These are phyloP conservation scores for Calypte anna DNA, from an alignment of 2,113 vertebrate genomes.

Conservation along the genomic window DNA sequence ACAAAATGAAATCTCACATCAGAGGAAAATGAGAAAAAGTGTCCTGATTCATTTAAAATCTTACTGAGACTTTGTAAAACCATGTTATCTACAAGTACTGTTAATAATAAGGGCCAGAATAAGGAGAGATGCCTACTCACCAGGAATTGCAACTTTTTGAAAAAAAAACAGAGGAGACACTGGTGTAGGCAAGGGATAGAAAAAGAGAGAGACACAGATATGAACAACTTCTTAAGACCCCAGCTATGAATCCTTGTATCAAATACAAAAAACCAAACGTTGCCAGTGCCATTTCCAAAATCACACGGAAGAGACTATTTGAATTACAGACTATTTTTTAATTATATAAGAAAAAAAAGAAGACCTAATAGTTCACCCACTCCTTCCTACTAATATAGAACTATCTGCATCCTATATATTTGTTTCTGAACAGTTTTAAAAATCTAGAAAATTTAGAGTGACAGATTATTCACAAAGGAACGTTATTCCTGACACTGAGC, in stretches of 20 bases:
- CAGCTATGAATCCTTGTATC: not conserved
- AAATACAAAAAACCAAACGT: not conserved
- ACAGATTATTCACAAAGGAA: not conserved
- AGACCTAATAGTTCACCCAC: not conserved
- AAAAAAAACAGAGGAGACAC: not conserved
- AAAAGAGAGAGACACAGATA: not conserved
- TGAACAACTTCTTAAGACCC: not conserved
- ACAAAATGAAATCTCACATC: not conserved
- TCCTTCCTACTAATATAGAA: not conserved
- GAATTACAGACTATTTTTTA: not conserved
- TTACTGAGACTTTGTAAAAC: not conserved
- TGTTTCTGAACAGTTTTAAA: not conserved
- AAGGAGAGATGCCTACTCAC: not conserved
- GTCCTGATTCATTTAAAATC: not conserved
- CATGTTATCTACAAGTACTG: not conserved
- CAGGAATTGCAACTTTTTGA: not conserved
- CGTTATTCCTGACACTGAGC: not conserved
- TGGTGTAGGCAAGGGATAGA: not conserved
- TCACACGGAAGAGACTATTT: not conserved
- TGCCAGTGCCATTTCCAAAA: not conserved
- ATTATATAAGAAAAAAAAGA: not conserved
- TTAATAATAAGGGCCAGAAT: not conserved
- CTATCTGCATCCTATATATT: not conserved
- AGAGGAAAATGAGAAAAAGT: not conserved
- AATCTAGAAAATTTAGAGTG: fast-evolving